A percentile compares a stretch with the other conserved stretches of the same genome.
phyloP scores from a whole-genome alignment of 2,113 vertebrate genomes.

The Corynorhinus townsendii region DNA sequence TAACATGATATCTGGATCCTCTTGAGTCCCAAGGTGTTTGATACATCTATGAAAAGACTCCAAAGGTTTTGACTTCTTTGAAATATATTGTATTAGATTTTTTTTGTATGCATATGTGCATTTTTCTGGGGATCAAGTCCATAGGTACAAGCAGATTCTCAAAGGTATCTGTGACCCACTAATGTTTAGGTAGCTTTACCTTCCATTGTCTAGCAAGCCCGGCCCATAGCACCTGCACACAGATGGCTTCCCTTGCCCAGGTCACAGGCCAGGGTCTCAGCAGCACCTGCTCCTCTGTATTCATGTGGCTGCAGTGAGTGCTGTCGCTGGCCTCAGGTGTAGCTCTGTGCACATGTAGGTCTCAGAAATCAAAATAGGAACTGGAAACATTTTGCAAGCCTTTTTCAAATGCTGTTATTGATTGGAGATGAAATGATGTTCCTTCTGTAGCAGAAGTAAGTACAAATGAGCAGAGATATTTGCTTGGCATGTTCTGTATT shows the following conservation, averaged over 20 bases:
- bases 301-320: too few relatives aligned
- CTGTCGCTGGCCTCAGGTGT: not conserved
- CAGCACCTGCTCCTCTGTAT: not conserved
- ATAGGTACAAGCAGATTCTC: not conserved
- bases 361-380: not conserved
- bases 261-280: not conserved
- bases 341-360: not conserved
- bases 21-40: not conserved
- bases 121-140: not conserved
- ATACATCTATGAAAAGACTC: not conserved
- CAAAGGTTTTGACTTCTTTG: not conserved
- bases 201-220: not conserved
- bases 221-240: not conserved
- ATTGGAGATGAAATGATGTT: not conserved
- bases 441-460: not conserved
- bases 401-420: conserved; percentile 3
- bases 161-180: not conserved
- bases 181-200: not conserved
- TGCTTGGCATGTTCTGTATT: not conserved
- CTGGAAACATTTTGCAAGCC: not conserved
- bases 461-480: not conserved
- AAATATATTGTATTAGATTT: not conserved
- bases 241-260: not conserved
- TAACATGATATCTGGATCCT: not conserved
- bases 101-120: not conserved